phyloP scores from a whole-genome alignment of 2,888 invertebrate species.

The Dryadula phaetusa region DNA sequence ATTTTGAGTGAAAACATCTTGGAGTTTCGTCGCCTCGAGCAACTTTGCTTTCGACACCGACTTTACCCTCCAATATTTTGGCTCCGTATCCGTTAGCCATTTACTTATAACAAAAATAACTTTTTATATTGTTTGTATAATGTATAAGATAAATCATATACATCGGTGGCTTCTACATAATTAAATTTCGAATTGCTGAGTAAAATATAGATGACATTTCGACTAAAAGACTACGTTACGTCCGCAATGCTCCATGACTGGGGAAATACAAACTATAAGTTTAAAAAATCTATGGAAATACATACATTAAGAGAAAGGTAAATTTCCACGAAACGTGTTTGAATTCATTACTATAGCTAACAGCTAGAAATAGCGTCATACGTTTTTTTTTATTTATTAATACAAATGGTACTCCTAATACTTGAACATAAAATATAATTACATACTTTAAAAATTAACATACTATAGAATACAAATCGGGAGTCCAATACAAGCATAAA shows the following conservation, averaged over 20 bases:
- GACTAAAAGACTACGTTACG: too few relatives aligned
- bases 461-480: background rate
- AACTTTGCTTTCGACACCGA: constrained; percentile 58
- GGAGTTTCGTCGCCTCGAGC: constrained; percentile 70
- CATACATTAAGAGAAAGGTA: too few relatives aligned
- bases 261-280: too few relatives aligned
- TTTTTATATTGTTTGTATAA: background rate
- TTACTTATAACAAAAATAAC: constrained; percentile 33
- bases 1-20: constrained; percentile 82
- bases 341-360: background rate
- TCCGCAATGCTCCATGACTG: too few relatives aligned
- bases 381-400: background rate
- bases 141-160: background rate
- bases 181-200: too few relatives aligned
- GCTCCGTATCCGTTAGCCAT: constrained; percentile 41
- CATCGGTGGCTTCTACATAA: too few relatives aligned
- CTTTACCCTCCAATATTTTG: constrained; percentile 43
- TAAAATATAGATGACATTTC: too few relatives aligned
- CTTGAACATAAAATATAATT: background rate
- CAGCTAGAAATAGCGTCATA: background rate
- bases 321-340: background rate
- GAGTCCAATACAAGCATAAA: background rate
- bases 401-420: background rate
- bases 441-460: background rate
- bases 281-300: too few relatives aligned